Evolutionary conservation across 2,888 invertebrate species (phyloP), one percentile per base, ranked within the genome.

Genomic region (Argynnis bischoffii): DNA sequence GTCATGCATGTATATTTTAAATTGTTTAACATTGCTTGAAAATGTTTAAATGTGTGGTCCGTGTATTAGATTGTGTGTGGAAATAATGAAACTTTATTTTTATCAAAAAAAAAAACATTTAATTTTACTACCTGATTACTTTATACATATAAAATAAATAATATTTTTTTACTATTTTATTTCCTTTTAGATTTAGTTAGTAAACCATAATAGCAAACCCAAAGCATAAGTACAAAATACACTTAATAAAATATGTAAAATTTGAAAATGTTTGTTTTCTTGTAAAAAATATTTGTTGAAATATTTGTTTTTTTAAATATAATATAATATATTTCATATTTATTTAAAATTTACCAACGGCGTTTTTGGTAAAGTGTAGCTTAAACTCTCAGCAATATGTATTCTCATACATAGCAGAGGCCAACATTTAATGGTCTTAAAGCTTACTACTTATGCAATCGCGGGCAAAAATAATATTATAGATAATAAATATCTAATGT

Each of bases 171-270:
- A 46, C 8, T 8, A 14, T 15, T 15, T 15, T 21, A 18, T 46
- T 56, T 26, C 26, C 21, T 13, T 59, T 26, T 13, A 14, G 18
- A 16, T 41, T 41, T 21, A 14, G 5, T 18, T 15, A 59, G 26
- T 59, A 16, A 11, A 48, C 31, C 26, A 41, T 11, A 41, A 41
- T 41, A 41, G 35, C 35, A 41, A 41, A 15, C 26, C 48, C 26
- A 48, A 59, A 48, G 59, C 48, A 48, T 59, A 13, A 48, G 59
- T 59, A 59, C 59, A 59, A 59, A 48, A 48, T 59, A 31, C 5
- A n/a, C 15, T 21, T 35, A 35, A 55, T 16, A 55, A 41, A 41
- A 41, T 41, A 11, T 41, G 35, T 55, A 35, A 35, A n/a, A 8
- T 35, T 55, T 11, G n/a, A 11, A 35, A 55, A 31, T 31, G 18